Evolutionary conservation across 2,113 vertebrate genomes (phyloP).

Genomic region (Epinephelus lanceolatus): DNA sequence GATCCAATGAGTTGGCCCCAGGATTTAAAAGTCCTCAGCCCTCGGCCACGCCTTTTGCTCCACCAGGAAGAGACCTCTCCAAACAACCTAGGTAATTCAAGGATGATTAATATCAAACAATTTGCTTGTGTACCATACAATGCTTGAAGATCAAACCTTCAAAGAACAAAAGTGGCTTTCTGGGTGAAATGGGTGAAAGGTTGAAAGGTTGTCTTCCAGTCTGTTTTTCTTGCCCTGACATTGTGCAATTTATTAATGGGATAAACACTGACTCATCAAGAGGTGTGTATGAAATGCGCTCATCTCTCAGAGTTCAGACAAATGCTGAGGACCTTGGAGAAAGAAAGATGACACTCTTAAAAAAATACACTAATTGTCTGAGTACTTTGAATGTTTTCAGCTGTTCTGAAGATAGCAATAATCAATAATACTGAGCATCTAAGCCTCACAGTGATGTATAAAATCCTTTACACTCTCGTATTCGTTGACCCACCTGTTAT

Average conservation of each 20-base stretch:
- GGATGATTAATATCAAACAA: too few species aligned
- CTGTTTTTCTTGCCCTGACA: neutral
- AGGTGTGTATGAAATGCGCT: neutral
- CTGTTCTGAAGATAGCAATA: neutral
- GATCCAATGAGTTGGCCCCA: too few species aligned
- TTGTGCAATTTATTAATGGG: neutral
- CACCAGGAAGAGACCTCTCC: too few species aligned
- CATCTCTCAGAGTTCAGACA: neutral
- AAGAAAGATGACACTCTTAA: neutral
- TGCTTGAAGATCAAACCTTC: too few species aligned
- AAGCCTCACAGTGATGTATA: neutral
- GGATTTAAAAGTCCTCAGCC: too few species aligned
- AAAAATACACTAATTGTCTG: neutral
- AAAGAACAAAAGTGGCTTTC: neutral
- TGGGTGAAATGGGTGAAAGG: neutral
- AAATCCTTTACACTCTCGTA: neutral
- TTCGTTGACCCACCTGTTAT: conserved; percentile 2
- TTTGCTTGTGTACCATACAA: too few species aligned
- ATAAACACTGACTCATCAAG: neutral
- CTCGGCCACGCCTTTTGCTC: too few species aligned
- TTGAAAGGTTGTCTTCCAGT: neutral
- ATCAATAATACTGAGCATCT: neutral
- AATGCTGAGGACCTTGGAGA: neutral
- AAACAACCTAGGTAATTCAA: too few species aligned
- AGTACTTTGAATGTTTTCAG: neutral